Evolutionary conservation across 2,888 invertebrate genomes (phyloP).

Genomic region (Meganola albula): DNA sequence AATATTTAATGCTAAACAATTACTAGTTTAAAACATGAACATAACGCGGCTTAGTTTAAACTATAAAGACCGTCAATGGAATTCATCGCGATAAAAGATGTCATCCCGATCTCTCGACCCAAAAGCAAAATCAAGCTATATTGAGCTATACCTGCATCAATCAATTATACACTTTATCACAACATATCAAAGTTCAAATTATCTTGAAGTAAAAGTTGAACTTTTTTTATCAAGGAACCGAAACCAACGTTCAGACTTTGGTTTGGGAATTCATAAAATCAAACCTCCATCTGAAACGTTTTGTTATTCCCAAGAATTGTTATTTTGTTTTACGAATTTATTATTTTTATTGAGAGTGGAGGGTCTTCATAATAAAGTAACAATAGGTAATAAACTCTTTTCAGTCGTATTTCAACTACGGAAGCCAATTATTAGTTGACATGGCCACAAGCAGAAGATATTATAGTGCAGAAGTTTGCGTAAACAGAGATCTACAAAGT

Average conservation of each 20-base stretch:
- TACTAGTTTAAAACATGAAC: slow-evolving; percentile 19
- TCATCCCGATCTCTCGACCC: slow-evolving; percentile 68
- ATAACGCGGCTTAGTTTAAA: slow-evolving; percentile 46
- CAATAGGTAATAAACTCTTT: no score
- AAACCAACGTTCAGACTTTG: slow-evolving; percentile 69
- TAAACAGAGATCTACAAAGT: no score
- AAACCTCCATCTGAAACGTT: slow-evolving; percentile 50
- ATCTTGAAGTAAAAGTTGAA: slow-evolving; percentile 21
- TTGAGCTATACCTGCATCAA: slow-evolving; percentile 21
- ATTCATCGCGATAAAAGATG: slow-evolving; percentile 75
- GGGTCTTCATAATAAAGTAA: slow-evolving; percentile 10
- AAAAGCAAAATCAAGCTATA: slow-evolving; percentile 53
- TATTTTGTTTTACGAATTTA: slow-evolving; percentile 44
- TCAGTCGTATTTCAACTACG: no score
- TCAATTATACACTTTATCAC: slow-evolving; percentile 38
- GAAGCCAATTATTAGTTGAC: no score
- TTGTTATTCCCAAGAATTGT: slow-evolving; percentile 55
- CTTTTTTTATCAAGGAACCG: slow-evolving; percentile 51
- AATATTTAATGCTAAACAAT: slow-evolving; percentile 12
- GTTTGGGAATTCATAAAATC: slow-evolving; percentile 73
- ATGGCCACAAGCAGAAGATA: no score
- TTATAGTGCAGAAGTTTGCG: no score
- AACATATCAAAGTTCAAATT: slow-evolving; percentile 40
- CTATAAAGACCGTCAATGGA: slow-evolving; percentile 59
- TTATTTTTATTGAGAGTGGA: no score